These are phyloP conservation scores for Apodemia zela DNA, from an alignment of 2,888 invertebrate species.

Conservation along the genomic window DNA sequence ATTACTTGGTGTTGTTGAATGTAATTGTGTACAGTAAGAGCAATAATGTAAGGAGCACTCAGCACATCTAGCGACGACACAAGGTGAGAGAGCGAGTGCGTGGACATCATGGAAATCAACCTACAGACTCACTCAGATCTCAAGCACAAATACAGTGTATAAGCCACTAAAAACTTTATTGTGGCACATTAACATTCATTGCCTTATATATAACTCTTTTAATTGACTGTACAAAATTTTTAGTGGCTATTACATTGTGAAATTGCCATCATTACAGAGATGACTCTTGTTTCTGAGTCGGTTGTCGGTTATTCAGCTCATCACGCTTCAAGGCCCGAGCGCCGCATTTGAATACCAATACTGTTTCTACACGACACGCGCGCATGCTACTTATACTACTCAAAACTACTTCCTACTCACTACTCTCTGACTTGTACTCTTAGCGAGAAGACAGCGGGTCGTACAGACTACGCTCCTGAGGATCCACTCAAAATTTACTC, in stretches of 20 bases:
- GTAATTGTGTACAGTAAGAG: conserved; percentile 51
- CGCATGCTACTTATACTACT: conserved; percentile 73
- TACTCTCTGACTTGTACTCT: conserved; percentile 71
- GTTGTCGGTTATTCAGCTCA: conserved; percentile 42
- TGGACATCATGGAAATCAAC: conserved; percentile 42
- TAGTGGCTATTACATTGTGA: conserved; percentile 11
- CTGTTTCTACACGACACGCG: conserved; percentile 78
- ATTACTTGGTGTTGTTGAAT: conserved; percentile 29
- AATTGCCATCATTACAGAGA: conserved; percentile 3
- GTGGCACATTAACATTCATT: not conserved
- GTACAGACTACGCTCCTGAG: conserved; percentile 61
- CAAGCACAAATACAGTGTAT: conserved; percentile 26
- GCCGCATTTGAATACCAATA: conserved; percentile 88
- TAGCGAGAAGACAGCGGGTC: conserved; percentile 71
- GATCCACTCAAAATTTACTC: conserved; percentile 58
- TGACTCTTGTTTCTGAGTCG: conserved; percentile 24
- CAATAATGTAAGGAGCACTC: conserved; percentile 76
- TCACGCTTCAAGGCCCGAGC: conserved; percentile 74
- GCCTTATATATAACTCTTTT: not conserved
- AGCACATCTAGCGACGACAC: conserved; percentile 75
- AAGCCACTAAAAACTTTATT: conserved; percentile 23
- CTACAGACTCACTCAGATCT: conserved; percentile 28
- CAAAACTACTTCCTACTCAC: conserved; percentile 77
- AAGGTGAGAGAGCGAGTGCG: conserved; percentile 79
- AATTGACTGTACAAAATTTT: not conserved